Conservation (phyloP, 2,113 vertebrate species). For the Paedocypris sp. region DNA sequence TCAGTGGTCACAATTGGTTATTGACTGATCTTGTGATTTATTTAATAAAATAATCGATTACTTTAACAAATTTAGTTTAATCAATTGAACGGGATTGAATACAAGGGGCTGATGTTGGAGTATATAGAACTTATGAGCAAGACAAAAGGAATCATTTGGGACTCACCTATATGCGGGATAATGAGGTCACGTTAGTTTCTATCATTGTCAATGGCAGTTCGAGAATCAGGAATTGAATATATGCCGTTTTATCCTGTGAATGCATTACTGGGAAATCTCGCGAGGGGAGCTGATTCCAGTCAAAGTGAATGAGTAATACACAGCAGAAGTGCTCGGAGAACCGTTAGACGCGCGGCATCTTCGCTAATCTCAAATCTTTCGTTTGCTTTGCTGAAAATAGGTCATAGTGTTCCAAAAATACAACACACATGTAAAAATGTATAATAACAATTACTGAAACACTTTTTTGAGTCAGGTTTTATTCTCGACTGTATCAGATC, state of each 20-base stretch:
- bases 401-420: constrained; percentile 24
- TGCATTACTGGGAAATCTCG: constrained; percentile 15
- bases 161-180: constrained; percentile 1
- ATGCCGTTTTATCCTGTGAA: constrained; percentile 15
- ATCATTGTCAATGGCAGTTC: constrained; percentile 10
- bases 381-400: constrained; percentile 24
- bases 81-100: neutral
- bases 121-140: neutral
- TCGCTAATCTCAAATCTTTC: neutral
- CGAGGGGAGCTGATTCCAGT: constrained; percentile 12
- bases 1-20: too few species aligned
- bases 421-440: constrained; percentile 24
- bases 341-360: constrained; percentile 6
- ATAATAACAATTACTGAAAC: too few species aligned
- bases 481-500: constrained; percentile 39
- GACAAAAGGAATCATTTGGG: constrained; percentile 16
- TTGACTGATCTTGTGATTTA: too few species aligned
- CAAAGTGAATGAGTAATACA: constrained; percentile 20
- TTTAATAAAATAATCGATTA: too few species aligned
- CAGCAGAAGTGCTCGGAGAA: constrained; percentile 8
- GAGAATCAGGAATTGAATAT: constrained; percentile 14
- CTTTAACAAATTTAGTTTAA: neutral
- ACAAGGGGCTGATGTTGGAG: neutral
- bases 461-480: constrained; percentile 25
- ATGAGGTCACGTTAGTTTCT: constrained; percentile 7